Percentiles rank a stretch among this genome's conserved stretches.
Conservation (phyloP, 2,888 invertebrate genomes). For the Plagodis dolabraria region DNA sequence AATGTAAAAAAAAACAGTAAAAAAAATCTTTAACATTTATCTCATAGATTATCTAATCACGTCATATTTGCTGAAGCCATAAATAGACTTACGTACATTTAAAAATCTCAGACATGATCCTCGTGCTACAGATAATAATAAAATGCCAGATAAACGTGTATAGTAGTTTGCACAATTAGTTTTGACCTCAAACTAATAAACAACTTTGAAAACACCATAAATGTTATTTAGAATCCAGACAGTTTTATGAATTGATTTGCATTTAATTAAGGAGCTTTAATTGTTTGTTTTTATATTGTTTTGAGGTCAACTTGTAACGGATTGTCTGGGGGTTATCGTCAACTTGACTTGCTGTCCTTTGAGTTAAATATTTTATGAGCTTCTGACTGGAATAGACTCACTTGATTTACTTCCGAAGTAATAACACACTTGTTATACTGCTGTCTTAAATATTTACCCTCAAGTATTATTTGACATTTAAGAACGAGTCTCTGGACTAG, state of each 20-base stretch:
- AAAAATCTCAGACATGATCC: no score
- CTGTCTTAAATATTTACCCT: conserved; percentile 17
- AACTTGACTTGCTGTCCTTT: conserved; percentile 49
- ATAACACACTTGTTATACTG: conserved; percentile 15
- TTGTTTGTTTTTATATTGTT: conserved; percentile 25
- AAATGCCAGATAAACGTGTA: no score
- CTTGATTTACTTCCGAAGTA: conserved; percentile 16
- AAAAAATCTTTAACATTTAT: no score
- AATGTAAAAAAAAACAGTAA: no score
- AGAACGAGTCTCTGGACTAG: neutral
- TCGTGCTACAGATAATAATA: no score
- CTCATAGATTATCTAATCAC: no score
- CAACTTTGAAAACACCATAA: no score
- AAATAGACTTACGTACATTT: no score
- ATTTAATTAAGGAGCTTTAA: neutral
- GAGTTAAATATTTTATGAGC: neutral
- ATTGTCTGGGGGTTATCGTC: conserved; percentile 40
- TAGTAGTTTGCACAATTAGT: no score
- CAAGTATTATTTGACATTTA: conserved; percentile 20
- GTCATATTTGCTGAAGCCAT: no score
- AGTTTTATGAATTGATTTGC: neutral
- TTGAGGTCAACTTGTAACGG: conserved; percentile 42
- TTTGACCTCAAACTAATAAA: no score
- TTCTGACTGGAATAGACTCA: conserved; percentile 4
- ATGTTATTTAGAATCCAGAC: neutral